Percentiles rank a stretch among this genome's conserved stretches.
Evolutionary conservation across 2,797 vertebrate genomes (phyloP).

Genomic region (Chrysolophus pictus): DNA sequence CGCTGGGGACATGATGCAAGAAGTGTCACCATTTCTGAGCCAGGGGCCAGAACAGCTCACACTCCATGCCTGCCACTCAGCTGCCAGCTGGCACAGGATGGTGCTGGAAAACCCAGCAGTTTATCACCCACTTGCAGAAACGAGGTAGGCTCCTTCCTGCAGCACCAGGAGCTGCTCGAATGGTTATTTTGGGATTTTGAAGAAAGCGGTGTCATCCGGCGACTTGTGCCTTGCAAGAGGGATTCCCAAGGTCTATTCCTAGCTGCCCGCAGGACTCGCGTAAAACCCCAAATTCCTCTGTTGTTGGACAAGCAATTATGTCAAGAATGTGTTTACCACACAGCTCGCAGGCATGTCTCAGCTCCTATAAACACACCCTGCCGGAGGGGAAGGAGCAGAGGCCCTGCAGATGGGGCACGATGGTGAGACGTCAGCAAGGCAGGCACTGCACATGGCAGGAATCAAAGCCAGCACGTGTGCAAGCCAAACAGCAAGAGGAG

Average conservation of each 20-base stretch:
- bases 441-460: neutral
- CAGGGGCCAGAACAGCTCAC: neutral
- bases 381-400: neutral
- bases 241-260: constrained; percentile 42
- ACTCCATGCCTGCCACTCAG: fast-evolving
- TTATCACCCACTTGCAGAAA: neutral
- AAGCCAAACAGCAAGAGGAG: neutral
- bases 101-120: neutral
- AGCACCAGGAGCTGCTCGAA: fast-evolving
- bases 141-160: neutral
- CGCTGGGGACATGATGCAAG: neutral
- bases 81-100: constrained; percentile 28
- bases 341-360: constrained; percentile 48
- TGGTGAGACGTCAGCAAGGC: neutral
- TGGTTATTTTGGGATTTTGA: neutral
- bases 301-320: constrained; percentile 8
- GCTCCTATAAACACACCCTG: constrained; percentile 29
- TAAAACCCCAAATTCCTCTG: constrained; percentile 53
- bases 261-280: neutral
- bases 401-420: neutral
- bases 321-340: constrained; percentile 50
- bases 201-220: neutral
- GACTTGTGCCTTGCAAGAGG: neutral
- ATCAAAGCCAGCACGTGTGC: neutral
- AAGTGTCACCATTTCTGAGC: neutral